Percentiles rank a stretch among this genome's conserved stretches.
Evolutionary conservation across 92 coral and sea anemone species (phyloP).

Genomic region (Zoanthus sociatus): DNA sequence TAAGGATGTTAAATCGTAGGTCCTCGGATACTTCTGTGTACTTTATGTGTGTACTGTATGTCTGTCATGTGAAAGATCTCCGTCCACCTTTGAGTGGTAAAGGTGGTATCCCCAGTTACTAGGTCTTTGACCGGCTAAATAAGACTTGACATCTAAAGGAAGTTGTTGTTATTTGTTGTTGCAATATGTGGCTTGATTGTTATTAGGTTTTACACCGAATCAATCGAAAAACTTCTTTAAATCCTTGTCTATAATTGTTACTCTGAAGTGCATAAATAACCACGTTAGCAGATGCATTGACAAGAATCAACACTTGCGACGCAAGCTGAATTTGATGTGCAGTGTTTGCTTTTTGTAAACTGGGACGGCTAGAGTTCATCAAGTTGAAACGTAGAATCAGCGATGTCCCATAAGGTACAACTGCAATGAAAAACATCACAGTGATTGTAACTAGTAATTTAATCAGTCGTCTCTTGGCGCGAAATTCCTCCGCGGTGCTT

Average conservation of each 20-base stretch:
- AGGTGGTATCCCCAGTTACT: too few species aligned
- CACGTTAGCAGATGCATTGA: constrained; percentile 74
- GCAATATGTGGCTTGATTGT: too few species aligned
- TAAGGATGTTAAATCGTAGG: too few species aligned
- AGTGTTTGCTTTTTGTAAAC: background rate
- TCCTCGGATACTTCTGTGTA: too few species aligned
- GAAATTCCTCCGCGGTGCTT: constrained; percentile 43
- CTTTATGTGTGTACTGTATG: too few species aligned
- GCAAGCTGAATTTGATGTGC: background rate
- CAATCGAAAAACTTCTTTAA: constrained; percentile 46
- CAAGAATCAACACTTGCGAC: constrained; percentile 72
- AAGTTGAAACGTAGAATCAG: constrained; percentile 37
- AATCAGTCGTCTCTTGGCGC: constrained; percentile 75
- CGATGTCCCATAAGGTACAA: constrained; percentile 70
- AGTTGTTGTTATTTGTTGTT: too few species aligned
- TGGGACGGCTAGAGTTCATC: background rate
- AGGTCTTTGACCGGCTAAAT: too few species aligned
- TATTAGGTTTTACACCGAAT: background rate
- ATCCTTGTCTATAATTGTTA: constrained; percentile 74
- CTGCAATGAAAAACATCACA: constrained; percentile 68
- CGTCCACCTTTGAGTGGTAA: too few species aligned
- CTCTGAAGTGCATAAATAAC: constrained; percentile 77
- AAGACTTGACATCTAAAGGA: too few species aligned
- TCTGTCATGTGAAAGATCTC: too few species aligned
- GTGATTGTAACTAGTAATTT: constrained; percentile 73